These are phyloP conservation scores for Danio choprae DNA, from an alignment of 2,797 vertebrate genomes.

Conservation along the genomic window DNA sequence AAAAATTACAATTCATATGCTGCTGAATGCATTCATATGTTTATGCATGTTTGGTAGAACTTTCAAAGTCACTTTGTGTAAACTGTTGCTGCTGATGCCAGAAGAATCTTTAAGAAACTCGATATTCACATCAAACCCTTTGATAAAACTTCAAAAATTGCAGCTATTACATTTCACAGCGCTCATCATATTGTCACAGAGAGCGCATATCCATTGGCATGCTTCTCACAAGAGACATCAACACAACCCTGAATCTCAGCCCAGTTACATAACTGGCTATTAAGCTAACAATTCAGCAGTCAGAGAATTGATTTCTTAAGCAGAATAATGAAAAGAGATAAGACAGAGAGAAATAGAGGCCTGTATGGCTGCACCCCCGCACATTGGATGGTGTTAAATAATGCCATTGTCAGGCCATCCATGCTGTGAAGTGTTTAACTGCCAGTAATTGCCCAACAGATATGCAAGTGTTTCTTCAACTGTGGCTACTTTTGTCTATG, in stretches of 20 bases:
- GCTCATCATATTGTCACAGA: neutral
- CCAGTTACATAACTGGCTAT: conserved; percentile 26
- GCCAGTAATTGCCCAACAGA: conserved; percentile 21
- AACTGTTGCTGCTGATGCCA: conserved; percentile 6
- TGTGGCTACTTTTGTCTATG: neutral
- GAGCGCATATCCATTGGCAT: neutral
- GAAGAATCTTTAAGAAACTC: neutral
- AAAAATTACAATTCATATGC: conserved; percentile 21
- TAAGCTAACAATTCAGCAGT: conserved; percentile 28
- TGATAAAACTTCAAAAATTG: conserved; percentile 14
- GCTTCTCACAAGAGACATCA: conserved; percentile 9
- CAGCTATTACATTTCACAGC: conserved; percentile 15
- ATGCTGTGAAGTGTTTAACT: conserved; percentile 25
- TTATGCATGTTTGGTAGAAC: conserved; percentile 26
- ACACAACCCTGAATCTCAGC: conserved; percentile 23
- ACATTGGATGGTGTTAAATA: conserved; percentile 19
- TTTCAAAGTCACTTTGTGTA: conserved; percentile 31
- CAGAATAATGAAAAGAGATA: conserved; percentile 43
- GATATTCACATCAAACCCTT: conserved; percentile 2
- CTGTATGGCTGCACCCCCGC: conserved; percentile 2
- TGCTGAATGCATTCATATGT: conserved; percentile 12
- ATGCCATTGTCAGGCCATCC: conserved; percentile 22
- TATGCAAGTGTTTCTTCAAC: neutral
- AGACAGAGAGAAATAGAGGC: conserved; percentile 16
- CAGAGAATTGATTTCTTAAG: conserved; percentile 25